Evolutionary conservation across 2,888 invertebrate species (phyloP).

Genomic region (Dryadula phaetusa): DNA sequence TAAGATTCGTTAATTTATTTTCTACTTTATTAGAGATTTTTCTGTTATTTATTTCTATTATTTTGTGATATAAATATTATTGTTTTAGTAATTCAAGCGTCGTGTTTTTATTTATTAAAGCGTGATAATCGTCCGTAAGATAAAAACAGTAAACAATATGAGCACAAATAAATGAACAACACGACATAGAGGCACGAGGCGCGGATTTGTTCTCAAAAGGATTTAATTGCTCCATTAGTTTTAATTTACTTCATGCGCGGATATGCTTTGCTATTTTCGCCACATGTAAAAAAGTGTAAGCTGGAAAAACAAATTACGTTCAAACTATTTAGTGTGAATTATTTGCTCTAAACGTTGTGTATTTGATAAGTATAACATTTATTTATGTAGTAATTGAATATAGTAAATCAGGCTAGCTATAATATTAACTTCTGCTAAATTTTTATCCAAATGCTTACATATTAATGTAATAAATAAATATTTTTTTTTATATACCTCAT

Average conservation of each 20-base stretch:
- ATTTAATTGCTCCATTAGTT: constrained; percentile 24
- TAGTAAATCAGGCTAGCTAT: not conserved
- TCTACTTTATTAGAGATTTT: constrained; percentile 17
- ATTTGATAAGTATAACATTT: not conserved
- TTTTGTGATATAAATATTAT: no score
- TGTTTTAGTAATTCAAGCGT: not conserved
- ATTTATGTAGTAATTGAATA: not conserved
- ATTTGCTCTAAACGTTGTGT: no score
- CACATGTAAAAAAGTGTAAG: constrained; percentile 8
- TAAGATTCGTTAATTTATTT: constrained; percentile 26
- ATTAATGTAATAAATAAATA: no score
- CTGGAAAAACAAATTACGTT: not conserved
- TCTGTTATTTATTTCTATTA: constrained; percentile 5
- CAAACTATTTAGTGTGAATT: not conserved
- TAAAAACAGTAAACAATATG: not conserved
- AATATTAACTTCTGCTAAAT: no score
- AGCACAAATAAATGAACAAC: not conserved
- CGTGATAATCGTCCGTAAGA: not conserved
- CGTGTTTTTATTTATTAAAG: not conserved
- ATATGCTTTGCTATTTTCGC: not conserved
- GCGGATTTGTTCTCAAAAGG: constrained; percentile 27
- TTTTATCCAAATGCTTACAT: no score
- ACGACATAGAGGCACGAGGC: not conserved
- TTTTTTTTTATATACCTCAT: no score
- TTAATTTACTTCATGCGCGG: constrained; percentile 23